These are phyloP conservation scores for Aradus depressus DNA, from an alignment of 2,888 invertebrate genomes.

Conservation along the genomic window DNA sequence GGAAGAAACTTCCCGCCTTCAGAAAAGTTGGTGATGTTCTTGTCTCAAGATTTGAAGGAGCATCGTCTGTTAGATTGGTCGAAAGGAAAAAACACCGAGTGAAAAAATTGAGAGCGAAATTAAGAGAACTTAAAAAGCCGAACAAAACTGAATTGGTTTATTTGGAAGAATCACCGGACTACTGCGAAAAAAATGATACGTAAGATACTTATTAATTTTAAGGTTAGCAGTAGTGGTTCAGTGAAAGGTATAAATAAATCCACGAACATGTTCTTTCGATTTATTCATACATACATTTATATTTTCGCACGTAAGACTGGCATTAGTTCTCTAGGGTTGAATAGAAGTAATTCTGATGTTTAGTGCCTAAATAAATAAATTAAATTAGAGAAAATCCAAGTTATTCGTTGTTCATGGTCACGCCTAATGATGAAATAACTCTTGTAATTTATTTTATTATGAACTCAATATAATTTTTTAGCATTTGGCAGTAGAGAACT, in stretches of 20 bases:
- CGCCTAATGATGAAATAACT: too few relatives aligned
- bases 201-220: conserved; percentile 41
- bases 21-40: conserved; percentile 65
- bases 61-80: conserved; percentile 65
- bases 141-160: conserved; percentile 84
- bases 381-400: too few relatives aligned
- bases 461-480: too few relatives aligned
- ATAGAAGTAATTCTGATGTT: too few relatives aligned
- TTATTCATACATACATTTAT: background rate
- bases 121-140: conserved; percentile 70
- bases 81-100: conserved; percentile 51
- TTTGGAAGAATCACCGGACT: conserved; percentile 82
- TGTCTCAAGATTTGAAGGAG: conserved; percentile 73
- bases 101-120: conserved; percentile 59
- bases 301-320: background rate
- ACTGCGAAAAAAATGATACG: conserved; percentile 76
- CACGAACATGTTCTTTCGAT: background rate
- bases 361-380: too few relatives aligned
- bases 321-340: too few relatives aligned
- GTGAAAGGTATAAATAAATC: background rate
- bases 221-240: background rate
- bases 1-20: conserved; percentile 71
- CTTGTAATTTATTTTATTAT: too few relatives aligned
- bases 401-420: too few relatives aligned
- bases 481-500: too few relatives aligned